Conservation (phyloP, 2,113 vertebrate genomes). For the Vimba vimba region DNA sequence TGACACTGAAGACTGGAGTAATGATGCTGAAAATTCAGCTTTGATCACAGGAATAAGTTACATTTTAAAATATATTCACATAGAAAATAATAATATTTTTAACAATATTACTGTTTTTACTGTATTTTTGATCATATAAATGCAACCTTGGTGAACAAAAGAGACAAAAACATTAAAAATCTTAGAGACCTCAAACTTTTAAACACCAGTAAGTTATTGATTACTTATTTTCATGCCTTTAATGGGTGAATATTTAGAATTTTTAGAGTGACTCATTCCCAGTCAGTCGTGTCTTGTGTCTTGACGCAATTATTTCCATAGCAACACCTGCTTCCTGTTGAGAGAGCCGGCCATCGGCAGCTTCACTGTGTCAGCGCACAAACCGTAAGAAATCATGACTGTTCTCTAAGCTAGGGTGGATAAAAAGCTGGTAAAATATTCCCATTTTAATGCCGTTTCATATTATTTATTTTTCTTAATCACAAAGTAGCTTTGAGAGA, state of each 20-base stretch:
- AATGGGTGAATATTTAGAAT: no score
- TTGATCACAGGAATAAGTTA: not conserved
- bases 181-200: not conserved
- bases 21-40: not conserved
- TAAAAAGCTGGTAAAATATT: not conserved
- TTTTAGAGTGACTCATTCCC: no score
- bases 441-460: not conserved
- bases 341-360: constrained; percentile 54
- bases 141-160: not conserved
- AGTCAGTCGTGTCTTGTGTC: no score
- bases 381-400: constrained; percentile 51
- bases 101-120: not conserved
- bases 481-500: not conserved
- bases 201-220: not conserved
- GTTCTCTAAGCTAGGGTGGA: not conserved
- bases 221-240: not conserved
- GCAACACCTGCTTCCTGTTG: constrained; percentile 58
- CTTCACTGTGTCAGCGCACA: constrained; percentile 61
- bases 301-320: constrained; percentile 31
- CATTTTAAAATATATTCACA: not conserved
- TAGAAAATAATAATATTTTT: not conserved
- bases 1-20: not conserved
- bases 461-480: not conserved
- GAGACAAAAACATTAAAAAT: not conserved
- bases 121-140: not conserved